These are phyloP conservation scores for Lamellibrachia satsuma DNA, from an alignment of 2,888 invertebrate species.

Conservation along the genomic window DNA sequence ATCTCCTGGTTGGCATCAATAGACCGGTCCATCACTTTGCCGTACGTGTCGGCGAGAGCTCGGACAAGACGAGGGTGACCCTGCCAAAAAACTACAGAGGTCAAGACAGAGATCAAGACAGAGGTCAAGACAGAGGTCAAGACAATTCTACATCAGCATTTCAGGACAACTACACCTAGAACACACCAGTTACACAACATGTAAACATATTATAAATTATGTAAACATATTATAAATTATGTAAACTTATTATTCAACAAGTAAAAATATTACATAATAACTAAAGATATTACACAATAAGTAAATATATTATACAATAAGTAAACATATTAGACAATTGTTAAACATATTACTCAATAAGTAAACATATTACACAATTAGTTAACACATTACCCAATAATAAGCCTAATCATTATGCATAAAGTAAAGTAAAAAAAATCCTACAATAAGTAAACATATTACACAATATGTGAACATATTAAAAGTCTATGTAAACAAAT, in stretches of 20 bases:
- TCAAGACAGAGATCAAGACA: too few species aligned
- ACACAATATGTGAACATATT: too few species aligned
- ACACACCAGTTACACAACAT: background rate
- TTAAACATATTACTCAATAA: background rate
- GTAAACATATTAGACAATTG: background rate
- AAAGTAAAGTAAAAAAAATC: too few species aligned
- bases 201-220: background rate
- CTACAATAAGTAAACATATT: too few species aligned
- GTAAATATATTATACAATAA: background rate
- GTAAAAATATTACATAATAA: background rate
- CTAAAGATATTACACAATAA: too few species aligned
- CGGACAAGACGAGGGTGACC: slow-evolving; percentile 90
- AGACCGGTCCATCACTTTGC: slow-evolving; percentile 76
- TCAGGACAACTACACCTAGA: background rate
- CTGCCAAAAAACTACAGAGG: slow-evolving; percentile 69
- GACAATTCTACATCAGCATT: background rate
- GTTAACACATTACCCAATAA: too few species aligned
- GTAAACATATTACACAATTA: background rate
- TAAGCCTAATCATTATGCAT: too few species aligned
- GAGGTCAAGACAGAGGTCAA: too few species aligned
- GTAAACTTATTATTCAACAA: background rate
- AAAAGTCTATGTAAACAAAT: too few species aligned
- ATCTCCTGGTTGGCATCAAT: slow-evolving; percentile 89
- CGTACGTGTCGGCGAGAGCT: slow-evolving; percentile 85
- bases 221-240: background rate